These are phyloP conservation scores for Ernsta delagoae DNA, from an alignment of 2,888 invertebrate genomes.

Conservation along the genomic window DNA sequence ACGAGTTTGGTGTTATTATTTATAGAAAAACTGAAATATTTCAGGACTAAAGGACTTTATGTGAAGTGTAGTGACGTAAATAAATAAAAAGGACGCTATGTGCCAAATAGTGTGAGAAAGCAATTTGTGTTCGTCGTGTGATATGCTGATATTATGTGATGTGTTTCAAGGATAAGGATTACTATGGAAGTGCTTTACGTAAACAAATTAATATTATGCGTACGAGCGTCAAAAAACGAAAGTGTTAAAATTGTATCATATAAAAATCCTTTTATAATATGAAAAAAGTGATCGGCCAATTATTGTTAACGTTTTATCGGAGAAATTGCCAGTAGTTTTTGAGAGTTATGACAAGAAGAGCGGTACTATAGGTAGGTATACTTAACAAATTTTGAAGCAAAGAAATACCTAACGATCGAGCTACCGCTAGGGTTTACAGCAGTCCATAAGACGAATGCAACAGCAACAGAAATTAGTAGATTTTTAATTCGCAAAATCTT, in stretches of 20 bases:
- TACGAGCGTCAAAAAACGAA: neutral
- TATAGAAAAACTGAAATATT: no score
- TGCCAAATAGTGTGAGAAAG: conserved; percentile 59
- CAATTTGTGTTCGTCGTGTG: conserved; percentile 6
- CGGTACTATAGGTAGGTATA: no score
- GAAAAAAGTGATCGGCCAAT: no score
- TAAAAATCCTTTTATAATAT: no score
- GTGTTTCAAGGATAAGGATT: conserved; percentile 12
- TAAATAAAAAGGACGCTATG: conserved; percentile 46
- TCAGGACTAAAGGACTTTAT: conserved; percentile 47
- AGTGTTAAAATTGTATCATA: neutral
- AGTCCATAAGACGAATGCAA: no score
- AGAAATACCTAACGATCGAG: no score
- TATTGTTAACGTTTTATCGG: no score
- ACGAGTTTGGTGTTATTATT: no score
- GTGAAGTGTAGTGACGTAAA: conserved; percentile 66
- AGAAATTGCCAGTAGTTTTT: no score
- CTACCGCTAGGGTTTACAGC: no score
- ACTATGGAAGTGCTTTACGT: conserved; percentile 8
- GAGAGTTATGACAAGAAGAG: no score
- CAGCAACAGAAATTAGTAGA: neutral
- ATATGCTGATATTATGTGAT: conserved; percentile 5
- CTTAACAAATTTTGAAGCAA: no score
- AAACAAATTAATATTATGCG: neutral
- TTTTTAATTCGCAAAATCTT: conserved; percentile 35